Evolutionary conservation across 2,888 invertebrate species (phyloP), one percentile per base, ranked within the genome.

Genomic region (Clitarchus hookeri): DNA sequence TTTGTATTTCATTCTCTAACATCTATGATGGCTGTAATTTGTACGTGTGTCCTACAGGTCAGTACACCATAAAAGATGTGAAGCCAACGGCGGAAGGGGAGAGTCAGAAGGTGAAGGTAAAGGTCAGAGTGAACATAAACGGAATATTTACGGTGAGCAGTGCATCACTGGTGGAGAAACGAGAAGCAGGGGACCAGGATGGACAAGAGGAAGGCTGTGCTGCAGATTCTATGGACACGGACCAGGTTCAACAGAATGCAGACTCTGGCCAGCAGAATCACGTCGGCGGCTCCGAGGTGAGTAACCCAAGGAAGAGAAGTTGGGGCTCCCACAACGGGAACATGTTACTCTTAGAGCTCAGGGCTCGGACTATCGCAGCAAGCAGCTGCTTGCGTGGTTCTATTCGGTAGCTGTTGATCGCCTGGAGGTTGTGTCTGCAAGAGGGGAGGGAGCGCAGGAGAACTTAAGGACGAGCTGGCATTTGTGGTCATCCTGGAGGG

Each of bases 101-200:
- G 90, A 95, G 96, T n/a, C 96, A 97, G 88, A 99, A 98, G 92
- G 96, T 99, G 0, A 99, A 99, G 92, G 96, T 99, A 8, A 99
- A 99, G 93, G 97, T 98, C 11, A 94, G 98, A 89, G 94, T 99
- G 86, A 98, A 99, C 93, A 94, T 97, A 84, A 96, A 99, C 91
- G 99, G 99, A 85, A 95, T 99, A 87, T 95, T 99, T 90, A 94
- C 95, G 19, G 95, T 99, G 44, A 95, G 96, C 19, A 96, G 96
- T 85, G 99, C 99, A 8, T 95, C 96, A 0, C 92, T 98, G 86
- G 94, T 96, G 79, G 96, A 97, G 90, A 96, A 96, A 90, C 95
- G 95, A 90, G 94, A 93, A 87, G 92, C 93, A 4, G 86, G 89
- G 26, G 91, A 91, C 44, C 89, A 89, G 23, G 90, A 90, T 65